Evolutionary conservation across 2,888 invertebrate species (phyloP), one percentile per base, ranked within the genome.

Genomic region (Nymphalis c-album): DNA sequence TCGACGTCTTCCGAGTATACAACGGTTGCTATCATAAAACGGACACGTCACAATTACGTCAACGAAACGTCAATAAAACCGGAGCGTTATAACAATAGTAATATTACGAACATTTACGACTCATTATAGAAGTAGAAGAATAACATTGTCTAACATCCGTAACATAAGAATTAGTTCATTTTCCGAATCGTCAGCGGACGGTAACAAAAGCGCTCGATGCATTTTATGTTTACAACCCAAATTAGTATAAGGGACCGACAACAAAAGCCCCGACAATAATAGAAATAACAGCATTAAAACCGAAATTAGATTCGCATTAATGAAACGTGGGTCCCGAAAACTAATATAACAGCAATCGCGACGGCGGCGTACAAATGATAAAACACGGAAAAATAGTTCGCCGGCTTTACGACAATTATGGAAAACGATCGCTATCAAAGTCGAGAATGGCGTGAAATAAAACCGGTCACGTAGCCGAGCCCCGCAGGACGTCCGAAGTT

Each of bases 301-400:
- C 84, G 80, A 83, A 88, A 87, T 90, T 87, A 85, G 86, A 87
- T 85, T 86, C 88, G 83, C 88, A 85, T 88, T 90, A 89, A 88
- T 85, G 86, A 86, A 87, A 87, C 86, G 85, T 87, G 85, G 88
- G 86, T 84, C 68, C 68, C 66, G 86, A 73, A 78, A 80, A 81
- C 84, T 82, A 84, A 87, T 86, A 83, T 85, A 82, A 83, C 82
- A 84, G 81, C 80, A 74, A 86, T 83, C 79, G 80, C 76, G 80
- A 55, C 3, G 40, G 40, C 57, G 35, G 40, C 57, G 35, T 57
- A 31, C 18, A 57, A 57, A 57, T 40, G 57, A 57, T 57, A 57
- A 57, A 55, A 55, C 20, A 50, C 35, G 47, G 22, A 40, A 87
- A 87, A 89, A 90, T 88, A 87, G 87, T 86, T 85, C 78, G 79